Evolutionary conservation across 2,113 vertebrate species (phyloP).

Genomic region (Nanorana parkeri): DNA sequence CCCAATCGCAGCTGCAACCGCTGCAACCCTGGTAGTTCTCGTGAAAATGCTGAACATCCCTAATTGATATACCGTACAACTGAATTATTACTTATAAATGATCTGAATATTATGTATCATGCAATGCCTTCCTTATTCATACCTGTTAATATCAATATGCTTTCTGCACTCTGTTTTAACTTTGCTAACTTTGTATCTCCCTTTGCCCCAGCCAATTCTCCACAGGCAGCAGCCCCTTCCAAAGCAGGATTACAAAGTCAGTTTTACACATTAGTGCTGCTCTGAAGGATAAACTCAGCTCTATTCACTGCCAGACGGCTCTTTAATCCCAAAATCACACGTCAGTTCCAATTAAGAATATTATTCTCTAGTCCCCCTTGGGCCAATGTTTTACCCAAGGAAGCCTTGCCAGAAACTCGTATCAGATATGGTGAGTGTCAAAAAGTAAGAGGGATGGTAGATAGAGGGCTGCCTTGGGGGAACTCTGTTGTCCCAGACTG

Average conservation of each 20-base stretch:
- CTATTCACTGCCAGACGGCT: constrained; percentile 73
- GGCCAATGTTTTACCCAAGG: constrained; percentile 77
- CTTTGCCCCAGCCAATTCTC: constrained; percentile 64
- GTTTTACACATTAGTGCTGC: constrained; percentile 73
- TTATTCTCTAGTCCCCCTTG: constrained; percentile 74
- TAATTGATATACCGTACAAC: no score
- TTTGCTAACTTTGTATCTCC: constrained; percentile 5
- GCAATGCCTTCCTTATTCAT: not conserved
- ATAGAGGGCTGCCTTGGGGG: constrained; percentile 60
- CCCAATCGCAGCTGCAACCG: no score
- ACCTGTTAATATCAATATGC: constrained; percentile 4
- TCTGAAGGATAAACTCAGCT: constrained; percentile 72
- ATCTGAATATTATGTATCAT: not conserved
- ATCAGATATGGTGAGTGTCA: constrained; percentile 74
- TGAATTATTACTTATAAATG: not conserved
- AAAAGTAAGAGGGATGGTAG: constrained; percentile 59
- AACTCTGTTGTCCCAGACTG: constrained; percentile 67
- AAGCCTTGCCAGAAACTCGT: constrained; percentile 74
- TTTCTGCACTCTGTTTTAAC: constrained; percentile 12
- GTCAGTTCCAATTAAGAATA: constrained; percentile 80
- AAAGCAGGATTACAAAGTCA: constrained; percentile 72
- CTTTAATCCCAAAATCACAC: constrained; percentile 77
- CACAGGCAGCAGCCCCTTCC: constrained; percentile 61
- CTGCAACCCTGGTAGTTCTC: no score
- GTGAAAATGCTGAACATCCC: no score